Conservation (phyloP, 2,888 invertebrate species). For the Phrixothrix hirtus region DNA sequence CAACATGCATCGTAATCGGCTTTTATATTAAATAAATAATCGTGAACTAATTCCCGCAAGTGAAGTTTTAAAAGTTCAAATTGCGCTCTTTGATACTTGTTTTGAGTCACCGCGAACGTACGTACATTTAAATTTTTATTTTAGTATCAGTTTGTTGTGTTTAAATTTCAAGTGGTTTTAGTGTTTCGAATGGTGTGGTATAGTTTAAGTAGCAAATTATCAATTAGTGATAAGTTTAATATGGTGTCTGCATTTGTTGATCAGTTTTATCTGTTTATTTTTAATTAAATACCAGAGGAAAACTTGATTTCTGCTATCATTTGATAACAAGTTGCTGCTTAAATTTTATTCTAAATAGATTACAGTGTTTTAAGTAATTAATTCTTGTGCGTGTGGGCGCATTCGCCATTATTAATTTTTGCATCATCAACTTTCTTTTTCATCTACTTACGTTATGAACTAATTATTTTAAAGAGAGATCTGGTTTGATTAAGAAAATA, state of each 20-base stretch:
- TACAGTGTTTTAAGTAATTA: background rate
- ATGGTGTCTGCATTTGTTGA: conserved; percentile 1
- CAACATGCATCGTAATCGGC: too few relatives aligned
- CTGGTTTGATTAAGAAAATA: background rate
- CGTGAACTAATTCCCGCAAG: too few relatives aligned
- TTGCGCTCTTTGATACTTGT: too few relatives aligned
- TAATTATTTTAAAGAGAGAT: conserved; percentile 1
- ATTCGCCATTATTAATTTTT: background rate
- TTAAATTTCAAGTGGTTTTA: too few relatives aligned
- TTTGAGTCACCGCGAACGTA: too few relatives aligned
- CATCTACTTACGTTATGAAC: background rate
- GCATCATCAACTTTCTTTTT: background rate
- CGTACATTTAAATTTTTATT: too few relatives aligned
- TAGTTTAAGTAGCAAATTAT: conserved; percentile 2
- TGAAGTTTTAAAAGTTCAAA: too few relatives aligned
- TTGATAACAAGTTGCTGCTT: background rate
- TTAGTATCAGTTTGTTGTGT: too few relatives aligned
- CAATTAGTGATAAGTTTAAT: background rate
- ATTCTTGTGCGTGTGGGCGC: background rate
- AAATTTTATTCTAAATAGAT: background rate
- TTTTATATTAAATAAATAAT: too few relatives aligned
- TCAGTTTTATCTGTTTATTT: conserved; percentile 5
- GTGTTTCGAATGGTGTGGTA: background rate
- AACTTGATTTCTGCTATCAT: conserved; percentile 1
- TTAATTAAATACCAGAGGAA: background rate